Percentiles rank a stretch among this genome's conserved stretches.
These are phyloP conservation scores for Delphinus delphis DNA, from an alignment of 2,113 vertebrate species.

Conservation along the genomic window DNA sequence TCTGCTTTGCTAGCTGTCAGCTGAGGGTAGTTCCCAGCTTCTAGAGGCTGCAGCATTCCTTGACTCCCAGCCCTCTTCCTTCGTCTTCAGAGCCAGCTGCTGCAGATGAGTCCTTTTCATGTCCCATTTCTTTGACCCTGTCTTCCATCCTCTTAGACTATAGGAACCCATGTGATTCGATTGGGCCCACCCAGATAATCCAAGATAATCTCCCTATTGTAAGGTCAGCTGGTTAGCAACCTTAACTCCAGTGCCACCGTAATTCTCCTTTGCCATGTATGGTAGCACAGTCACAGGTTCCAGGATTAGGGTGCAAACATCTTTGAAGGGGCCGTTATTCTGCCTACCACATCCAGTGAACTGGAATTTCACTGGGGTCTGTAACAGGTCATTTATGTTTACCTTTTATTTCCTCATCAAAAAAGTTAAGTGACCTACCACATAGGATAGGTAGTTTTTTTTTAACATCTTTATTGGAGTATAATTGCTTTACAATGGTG, in stretches of 20 bases:
- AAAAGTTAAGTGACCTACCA: background rate
- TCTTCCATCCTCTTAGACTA: background rate
- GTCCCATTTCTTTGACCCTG: background rate
- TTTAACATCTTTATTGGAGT: too few species aligned
- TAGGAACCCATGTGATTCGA: background rate
- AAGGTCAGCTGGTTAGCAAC: background rate
- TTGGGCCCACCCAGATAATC: background rate
- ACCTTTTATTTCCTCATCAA: slow-evolving; percentile 23
- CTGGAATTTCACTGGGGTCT: slow-evolving; percentile 3
- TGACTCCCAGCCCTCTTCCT: background rate
- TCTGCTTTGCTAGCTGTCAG: slow-evolving; percentile 41
- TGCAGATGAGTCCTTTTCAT: background rate
- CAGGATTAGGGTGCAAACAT: background rate
- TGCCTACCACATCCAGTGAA: background rate
- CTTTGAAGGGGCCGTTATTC: background rate
- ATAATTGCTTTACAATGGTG: too few species aligned
- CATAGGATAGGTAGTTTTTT: background rate
- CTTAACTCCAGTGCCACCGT: background rate
- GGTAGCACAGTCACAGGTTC: background rate
- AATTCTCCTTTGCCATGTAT: background rate
- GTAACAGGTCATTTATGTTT: slow-evolving; percentile 40
- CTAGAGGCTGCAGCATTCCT: background rate
- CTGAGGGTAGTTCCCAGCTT: background rate
- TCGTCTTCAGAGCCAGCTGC: background rate
- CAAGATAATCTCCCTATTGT: background rate